Evolutionary conservation across 2,113 vertebrate species (phyloP).

Genomic region (Platanista minor): DNA sequence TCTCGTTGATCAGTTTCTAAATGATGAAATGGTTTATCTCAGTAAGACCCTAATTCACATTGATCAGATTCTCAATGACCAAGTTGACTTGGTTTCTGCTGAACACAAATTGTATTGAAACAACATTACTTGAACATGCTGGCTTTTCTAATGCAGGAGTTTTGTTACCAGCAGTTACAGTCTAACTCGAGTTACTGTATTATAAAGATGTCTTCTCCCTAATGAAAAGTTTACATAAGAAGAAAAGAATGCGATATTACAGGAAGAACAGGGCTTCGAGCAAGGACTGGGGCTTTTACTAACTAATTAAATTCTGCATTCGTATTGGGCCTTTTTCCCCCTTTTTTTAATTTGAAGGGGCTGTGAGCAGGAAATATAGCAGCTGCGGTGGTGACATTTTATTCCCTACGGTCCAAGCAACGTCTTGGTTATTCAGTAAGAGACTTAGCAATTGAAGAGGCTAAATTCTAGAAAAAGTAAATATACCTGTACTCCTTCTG

Average conservation of each 20-base stretch:
- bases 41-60: slow-evolving; percentile 82
- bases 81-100: slow-evolving; percentile 80
- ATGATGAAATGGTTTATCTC: slow-evolving; percentile 84
- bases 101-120: slow-evolving; percentile 87
- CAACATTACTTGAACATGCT: slow-evolving; percentile 90
- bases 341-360: slow-evolving; percentile 76
- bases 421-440: slow-evolving; percentile 77
- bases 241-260: slow-evolving; percentile 85
- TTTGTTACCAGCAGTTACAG: slow-evolving; percentile 88
- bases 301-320: slow-evolving; percentile 88
- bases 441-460: slow-evolving; percentile 42
- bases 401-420: slow-evolving; percentile 72
- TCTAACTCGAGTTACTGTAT: slow-evolving; percentile 88
- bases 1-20: slow-evolving; percentile 81
- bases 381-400: slow-evolving; percentile 79
- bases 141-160: slow-evolving; percentile 84
- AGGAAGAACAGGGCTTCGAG: slow-evolving; percentile 82
- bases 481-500: slow-evolving; percentile 17
- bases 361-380: slow-evolving; percentile 72
- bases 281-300: slow-evolving; percentile 81
- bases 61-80: slow-evolving; percentile 82
- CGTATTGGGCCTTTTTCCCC: slow-evolving; percentile 70
- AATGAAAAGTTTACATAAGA: slow-evolving; percentile 91
- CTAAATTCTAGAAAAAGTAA: slow-evolving; percentile 62
- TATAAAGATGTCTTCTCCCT: slow-evolving; percentile 83